Conservation (phyloP, 2,113 vertebrate species). For the Brachyhypopomus gauderio region DNA sequence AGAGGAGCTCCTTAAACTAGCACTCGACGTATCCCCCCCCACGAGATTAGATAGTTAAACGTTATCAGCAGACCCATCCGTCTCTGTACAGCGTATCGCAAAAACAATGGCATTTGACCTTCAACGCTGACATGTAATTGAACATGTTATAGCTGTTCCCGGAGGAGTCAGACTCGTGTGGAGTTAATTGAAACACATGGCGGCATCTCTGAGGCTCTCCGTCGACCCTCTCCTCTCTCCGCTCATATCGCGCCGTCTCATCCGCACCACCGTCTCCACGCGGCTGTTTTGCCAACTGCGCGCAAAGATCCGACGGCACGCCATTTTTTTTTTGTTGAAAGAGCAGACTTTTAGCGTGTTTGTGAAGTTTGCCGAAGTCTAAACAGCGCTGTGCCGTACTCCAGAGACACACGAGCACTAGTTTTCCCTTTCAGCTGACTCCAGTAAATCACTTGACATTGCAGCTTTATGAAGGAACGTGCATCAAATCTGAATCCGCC, state of each 20-base stretch:
- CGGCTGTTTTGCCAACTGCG: conserved; percentile 51
- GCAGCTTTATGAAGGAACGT: conserved; percentile 45
- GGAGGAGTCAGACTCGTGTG: conserved; percentile 39
- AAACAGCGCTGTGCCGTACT: conserved; percentile 37
- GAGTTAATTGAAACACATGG: conserved; percentile 39
- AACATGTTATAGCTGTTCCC: conserved; percentile 38
- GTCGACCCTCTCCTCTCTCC: conserved; percentile 19
- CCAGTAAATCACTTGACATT: conserved; percentile 54
- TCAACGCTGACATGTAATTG: conserved; percentile 51
- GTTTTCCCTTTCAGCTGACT: conserved; percentile 49
- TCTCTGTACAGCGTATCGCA: conserved; percentile 43
- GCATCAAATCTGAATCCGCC: conserved; percentile 49
- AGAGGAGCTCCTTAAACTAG: conserved; percentile 50
- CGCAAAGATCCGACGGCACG: conserved; percentile 30
- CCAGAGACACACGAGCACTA: conserved; percentile 40
- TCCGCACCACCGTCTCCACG: conserved; percentile 25
- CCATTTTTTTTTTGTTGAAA: conserved; percentile 49
- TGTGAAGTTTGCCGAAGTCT: conserved; percentile 52
- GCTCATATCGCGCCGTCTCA: conserved; percentile 4
- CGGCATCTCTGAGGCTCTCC: conserved; percentile 21
- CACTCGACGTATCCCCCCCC: conserved; percentile 32
- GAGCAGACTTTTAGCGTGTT: conserved; percentile 44
- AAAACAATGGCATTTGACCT: conserved; percentile 53
- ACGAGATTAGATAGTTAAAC: conserved; percentile 58
- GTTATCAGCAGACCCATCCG: conserved; percentile 56